Conservation (phyloP, 2,797 vertebrate species). For the Todus mexicanus region DNA sequence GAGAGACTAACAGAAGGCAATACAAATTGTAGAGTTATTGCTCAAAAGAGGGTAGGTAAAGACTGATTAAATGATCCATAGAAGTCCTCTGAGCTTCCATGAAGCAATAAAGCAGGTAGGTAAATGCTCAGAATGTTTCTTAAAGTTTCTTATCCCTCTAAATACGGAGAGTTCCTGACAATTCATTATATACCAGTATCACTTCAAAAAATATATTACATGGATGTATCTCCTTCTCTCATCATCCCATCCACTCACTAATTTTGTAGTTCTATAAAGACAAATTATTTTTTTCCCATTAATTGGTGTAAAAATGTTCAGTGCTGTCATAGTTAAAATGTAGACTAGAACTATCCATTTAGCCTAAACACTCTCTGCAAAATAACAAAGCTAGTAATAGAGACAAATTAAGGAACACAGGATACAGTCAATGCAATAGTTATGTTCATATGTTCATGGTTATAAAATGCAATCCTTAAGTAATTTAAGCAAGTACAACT, state of each 20-base stretch:
- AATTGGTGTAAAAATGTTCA: neutral
- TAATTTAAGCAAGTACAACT: slow-evolving; percentile 10
- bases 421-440: neutral
- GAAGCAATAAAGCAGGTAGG: neutral
- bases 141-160: neutral
- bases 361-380: neutral
- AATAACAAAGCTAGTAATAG: neutral
- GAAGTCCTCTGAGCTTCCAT: neutral
- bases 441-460: neutral
- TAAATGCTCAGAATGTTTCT: neutral
- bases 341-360: neutral
- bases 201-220: neutral
- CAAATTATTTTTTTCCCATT: neutral
- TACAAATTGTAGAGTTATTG: neutral
- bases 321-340: neutral
- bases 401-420: neutral
- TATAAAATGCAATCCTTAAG: neutral
- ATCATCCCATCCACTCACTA: neutral
- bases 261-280: neutral
- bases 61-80: neutral
- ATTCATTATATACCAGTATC: neutral
- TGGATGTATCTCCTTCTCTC: neutral
- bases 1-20: neutral
- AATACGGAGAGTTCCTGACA: neutral
- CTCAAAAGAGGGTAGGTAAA: slow-evolving; percentile 5